Evolutionary conservation across 1,140 invertebrate genomes (phyloP).

Genomic region (Phymastichus coffea): DNA sequence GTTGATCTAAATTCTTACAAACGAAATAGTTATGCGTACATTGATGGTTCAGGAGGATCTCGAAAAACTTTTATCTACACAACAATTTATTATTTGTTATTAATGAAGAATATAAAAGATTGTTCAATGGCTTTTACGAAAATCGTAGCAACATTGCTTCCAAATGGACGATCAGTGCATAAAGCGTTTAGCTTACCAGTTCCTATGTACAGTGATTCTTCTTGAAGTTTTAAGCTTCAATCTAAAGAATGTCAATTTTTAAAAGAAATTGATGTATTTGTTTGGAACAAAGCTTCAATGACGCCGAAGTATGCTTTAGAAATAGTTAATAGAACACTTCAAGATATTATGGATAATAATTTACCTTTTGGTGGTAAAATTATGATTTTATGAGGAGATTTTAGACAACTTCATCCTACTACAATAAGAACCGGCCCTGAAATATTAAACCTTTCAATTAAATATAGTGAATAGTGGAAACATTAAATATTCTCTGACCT

Average conservation of each 20-base stretch:
- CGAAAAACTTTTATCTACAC: constrained; percentile 27
- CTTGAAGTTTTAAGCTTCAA: constrained; percentile 18
- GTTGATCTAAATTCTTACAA: too few relatives aligned
- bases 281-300: constrained; percentile 41
- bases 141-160: constrained; percentile 35
- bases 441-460: too few relatives aligned
- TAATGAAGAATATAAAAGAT: neutral
- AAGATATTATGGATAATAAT: constrained; percentile 1
- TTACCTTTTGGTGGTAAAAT: too few relatives aligned
- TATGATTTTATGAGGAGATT: constrained; percentile 26
- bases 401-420: constrained; percentile 36
- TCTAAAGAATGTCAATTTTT: constrained; percentile 22
- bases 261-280: constrained; percentile 30
- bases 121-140: constrained; percentile 13
- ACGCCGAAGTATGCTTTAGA: constrained; percentile 11
- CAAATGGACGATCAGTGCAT: constrained; percentile 36
- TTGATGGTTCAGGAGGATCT: too few relatives aligned
- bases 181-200: constrained; percentile 34
- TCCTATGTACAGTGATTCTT: constrained; percentile 15
- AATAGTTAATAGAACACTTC: neutral
- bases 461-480: constrained; percentile 24
- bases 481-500: constrained; percentile 16
- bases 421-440: constrained; percentile 25
- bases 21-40: too few relatives aligned
- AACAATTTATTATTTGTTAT: constrained; percentile 3